Evolutionary conservation across 2,797 vertebrate genomes (phyloP), one percentile per base, ranked within the genome.

Genomic region (Anguilla marmorata): DNA sequence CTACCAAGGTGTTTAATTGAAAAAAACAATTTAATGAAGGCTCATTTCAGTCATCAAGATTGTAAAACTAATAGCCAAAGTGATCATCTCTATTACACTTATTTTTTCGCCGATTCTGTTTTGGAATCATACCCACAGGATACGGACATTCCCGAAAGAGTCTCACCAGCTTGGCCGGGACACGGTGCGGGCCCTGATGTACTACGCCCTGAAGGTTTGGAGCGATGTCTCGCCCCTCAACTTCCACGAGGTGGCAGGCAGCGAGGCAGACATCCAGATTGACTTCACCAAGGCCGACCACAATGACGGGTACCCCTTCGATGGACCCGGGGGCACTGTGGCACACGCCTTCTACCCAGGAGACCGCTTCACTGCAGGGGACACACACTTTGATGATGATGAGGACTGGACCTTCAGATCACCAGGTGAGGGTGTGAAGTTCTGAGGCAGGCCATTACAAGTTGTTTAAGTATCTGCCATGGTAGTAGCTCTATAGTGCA

Each of bases 321-420:
- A 97, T 0, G 96, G 96, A 12, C 96, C 96, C 0, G 96, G 96
- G 0, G 96, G 96, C 16, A 94, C 96, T 0, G 95, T 97, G 87
- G 96, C 96, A 9, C 96, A 97, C 0, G 96, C 96, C 56, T 97
- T 97, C 92, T 94, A 96, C 84, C 96, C 96, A 0, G 96, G 96
- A 0, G 95, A 96, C 45, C 95, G 94, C 79, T 93, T 92, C 60
- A 90, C 96, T 0, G 94, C 96, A 0, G 96, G 96, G 66, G 96
- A 97, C 86, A 91, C 96, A 0, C 96, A 97, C 88, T 97, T 97
- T 50, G 96, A 97, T 0, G 96, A 96, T 0, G 96, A 97, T 0
- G 96, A 97, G 80, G 92, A 94, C 0, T 97, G 96, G 96, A 96
- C 96, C 0, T 97, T 97, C 89, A 93, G 96, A 54, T 96, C 96